These are phyloP conservation scores for Dendrophyllia cribrosa DNA, from an alignment of 64 coral and sea anemone genomes.

Conservation along the genomic window DNA sequence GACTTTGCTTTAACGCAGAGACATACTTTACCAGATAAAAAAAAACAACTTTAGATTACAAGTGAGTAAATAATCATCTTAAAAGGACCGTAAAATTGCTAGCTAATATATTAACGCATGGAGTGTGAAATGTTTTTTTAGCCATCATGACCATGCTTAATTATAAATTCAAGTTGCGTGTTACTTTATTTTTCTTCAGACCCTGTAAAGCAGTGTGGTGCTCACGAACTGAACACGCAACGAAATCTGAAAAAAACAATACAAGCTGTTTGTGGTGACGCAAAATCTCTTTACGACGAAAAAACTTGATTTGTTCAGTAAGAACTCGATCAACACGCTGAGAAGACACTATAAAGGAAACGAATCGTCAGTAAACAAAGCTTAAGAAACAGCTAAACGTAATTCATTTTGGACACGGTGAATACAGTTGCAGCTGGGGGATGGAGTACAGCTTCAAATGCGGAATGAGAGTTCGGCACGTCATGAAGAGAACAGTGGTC, in stretches of 20 bases:
- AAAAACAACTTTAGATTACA: neutral
- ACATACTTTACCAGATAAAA: neutral
- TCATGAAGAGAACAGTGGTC: neutral
- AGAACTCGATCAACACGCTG: neutral
- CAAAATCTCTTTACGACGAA: too few species aligned
- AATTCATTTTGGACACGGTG: neutral
- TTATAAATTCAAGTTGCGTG: neutral
- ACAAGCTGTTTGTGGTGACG: too few species aligned
- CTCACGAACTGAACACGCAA: neutral
- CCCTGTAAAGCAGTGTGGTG: neutral
- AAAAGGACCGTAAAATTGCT: neutral
- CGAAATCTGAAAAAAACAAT: neutral
- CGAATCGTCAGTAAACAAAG: neutral
- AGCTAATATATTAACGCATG: neutral
- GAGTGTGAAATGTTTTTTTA: too few species aligned
- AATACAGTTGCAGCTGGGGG: neutral
- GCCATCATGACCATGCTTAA: neutral
- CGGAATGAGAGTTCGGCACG: neutral
- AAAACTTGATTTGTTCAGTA: neutral
- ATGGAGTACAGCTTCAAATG: neutral
- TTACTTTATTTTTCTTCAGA: neutral
- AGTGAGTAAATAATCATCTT: neutral
- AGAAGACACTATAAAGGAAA: neutral
- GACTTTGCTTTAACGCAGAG: neutral
- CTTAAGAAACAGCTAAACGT: neutral